These are phyloP conservation scores for Sylvilagus bachmani DNA, from an alignment of 2,113 vertebrate species.

Conservation along the genomic window DNA sequence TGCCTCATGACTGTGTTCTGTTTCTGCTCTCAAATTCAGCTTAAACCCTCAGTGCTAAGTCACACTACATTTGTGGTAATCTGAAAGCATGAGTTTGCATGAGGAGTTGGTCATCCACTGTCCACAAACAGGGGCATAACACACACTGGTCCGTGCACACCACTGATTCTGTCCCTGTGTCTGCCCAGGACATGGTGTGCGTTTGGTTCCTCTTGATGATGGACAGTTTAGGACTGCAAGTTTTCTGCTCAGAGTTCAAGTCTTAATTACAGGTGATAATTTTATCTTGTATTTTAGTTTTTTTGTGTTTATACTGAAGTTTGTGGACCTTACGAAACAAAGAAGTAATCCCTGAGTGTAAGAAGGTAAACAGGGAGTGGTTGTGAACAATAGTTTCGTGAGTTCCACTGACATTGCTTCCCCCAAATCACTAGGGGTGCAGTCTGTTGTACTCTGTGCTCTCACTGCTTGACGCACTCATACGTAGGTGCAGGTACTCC, in stretches of 20 bases:
- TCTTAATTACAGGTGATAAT: constrained; percentile 36
- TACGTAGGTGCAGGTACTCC: background rate
- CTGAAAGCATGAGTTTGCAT: constrained; percentile 90
- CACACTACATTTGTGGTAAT: constrained; percentile 95
- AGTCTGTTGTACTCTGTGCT: constrained; percentile 68
- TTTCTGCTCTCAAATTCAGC: constrained; percentile 93
- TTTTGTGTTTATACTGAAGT: constrained; percentile 48
- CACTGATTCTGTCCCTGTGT: background rate
- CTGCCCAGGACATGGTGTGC: fast-evolving
- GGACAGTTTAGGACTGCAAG: background rate
- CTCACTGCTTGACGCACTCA: constrained; percentile 43
- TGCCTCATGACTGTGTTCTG: background rate
- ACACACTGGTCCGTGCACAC: background rate
- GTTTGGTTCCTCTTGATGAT: background rate
- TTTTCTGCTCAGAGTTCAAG: background rate
- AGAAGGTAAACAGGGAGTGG: constrained; percentile 71
- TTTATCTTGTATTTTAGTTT: constrained; percentile 65
- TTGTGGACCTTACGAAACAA: constrained; percentile 68
- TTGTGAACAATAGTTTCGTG: constrained; percentile 79
- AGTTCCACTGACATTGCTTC: constrained; percentile 79
- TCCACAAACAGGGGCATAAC: constrained; percentile 86
- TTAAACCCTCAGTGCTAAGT: constrained; percentile 94
- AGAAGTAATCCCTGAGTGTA: constrained; percentile 60
- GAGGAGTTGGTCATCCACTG: constrained; percentile 91
- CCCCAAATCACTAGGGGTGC: constrained; percentile 83